Evolutionary conservation across 1,140 invertebrate genomes (phyloP).

Genomic region (Caenorhabditis briggsae): DNA sequence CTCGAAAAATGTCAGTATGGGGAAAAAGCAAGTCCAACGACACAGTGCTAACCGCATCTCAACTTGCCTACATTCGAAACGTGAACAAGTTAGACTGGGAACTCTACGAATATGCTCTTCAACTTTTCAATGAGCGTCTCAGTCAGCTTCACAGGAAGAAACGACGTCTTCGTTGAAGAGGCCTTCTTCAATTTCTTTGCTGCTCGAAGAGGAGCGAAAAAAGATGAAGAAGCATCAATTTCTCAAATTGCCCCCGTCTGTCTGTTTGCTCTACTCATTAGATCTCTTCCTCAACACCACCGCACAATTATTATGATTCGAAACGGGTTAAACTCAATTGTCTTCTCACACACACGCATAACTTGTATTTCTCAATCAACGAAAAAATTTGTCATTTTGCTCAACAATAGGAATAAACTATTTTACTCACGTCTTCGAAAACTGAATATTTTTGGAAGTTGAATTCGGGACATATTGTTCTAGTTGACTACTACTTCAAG

Average conservation of each 20-base stretch:
- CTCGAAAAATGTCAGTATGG: conserved; percentile 69
- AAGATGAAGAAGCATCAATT: conserved; percentile 43
- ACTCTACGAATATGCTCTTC: conserved; percentile 92
- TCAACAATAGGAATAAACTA: neutral
- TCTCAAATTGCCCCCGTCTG: conserved; percentile 34
- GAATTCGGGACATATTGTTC: too few relatives aligned
- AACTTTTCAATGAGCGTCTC: conserved; percentile 89
- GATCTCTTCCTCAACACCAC: conserved; percentile 19
- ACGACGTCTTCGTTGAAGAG: conserved; percentile 37
- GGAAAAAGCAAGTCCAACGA: conserved; percentile 81
- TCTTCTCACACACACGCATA: neutral
- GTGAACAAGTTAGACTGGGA: conserved; percentile 91
- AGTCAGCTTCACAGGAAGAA: conserved; percentile 79
- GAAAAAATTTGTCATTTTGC: conserved; percentile 17
- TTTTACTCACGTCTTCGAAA: neutral
- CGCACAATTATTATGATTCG: conserved; percentile 50
- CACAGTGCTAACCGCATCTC: conserved; percentile 84
- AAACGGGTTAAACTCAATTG: conserved; percentile 51
- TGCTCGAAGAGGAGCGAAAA: neutral
- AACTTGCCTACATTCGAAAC: conserved; percentile 84
- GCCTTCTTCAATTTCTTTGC: conserved; percentile 8
- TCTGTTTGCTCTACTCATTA: conserved; percentile 52
- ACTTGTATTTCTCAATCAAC: conserved; percentile 30
- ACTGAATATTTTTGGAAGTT: neutral
- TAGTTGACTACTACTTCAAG: too few relatives aligned